These are phyloP conservation scores for Stomorhina lunata DNA, from an alignment of 2,888 invertebrate species.

Conservation along the genomic window DNA sequence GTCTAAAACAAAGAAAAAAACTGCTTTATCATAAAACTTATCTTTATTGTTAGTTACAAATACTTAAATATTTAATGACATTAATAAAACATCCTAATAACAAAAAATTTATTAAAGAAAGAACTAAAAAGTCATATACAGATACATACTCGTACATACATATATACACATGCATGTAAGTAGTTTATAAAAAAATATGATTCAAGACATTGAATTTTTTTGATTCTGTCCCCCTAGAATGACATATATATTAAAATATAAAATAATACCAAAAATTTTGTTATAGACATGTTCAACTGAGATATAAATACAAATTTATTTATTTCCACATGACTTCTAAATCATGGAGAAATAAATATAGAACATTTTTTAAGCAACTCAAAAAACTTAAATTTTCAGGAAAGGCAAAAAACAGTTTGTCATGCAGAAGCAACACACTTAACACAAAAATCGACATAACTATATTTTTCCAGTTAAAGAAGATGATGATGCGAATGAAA, in stretches of 20 bases:
- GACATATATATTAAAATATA: slow-evolving; percentile 5
- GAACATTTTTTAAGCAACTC: background rate
- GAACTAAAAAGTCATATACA: background rate
- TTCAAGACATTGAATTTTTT: slow-evolving; percentile 15
- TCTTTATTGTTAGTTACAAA: background rate
- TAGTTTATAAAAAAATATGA: too few species aligned
- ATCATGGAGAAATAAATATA: background rate
- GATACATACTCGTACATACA: background rate
- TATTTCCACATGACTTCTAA: background rate
- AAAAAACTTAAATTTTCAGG: background rate
- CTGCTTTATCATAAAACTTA: background rate
- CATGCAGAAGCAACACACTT: too few species aligned
- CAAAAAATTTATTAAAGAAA: background rate
- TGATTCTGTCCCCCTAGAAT: background rate
- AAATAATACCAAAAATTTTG: slow-evolving; percentile 9
- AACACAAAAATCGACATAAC: too few species aligned
- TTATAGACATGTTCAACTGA: background rate
- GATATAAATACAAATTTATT: background rate
- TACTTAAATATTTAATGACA: slow-evolving; percentile 14
- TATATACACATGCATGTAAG: too few species aligned
- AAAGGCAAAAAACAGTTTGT: too few species aligned
- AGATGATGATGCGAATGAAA: too few species aligned
- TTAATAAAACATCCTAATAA: background rate
- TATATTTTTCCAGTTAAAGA: too few species aligned
- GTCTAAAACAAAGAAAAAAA: background rate